phyloP scores from a whole-genome alignment of 1,140 invertebrate genomes.

The Ceratitis capitata region DNA sequence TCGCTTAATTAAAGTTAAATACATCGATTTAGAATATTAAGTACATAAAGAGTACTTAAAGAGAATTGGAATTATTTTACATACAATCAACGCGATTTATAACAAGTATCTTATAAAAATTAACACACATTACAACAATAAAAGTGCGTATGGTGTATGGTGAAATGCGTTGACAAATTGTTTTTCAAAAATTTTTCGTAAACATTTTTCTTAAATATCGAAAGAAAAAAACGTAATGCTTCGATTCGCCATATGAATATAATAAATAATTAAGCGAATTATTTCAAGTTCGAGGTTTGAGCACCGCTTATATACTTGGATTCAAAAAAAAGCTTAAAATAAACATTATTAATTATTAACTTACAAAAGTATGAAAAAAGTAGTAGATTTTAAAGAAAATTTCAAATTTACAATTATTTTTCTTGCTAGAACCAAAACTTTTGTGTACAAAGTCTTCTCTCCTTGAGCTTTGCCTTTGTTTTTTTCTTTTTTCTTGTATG shows the following conservation, averaged over 20 bases:
- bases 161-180: not conserved
- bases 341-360: no score
- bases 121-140: slow-evolving; percentile 5
- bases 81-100: not conserved
- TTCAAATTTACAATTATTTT: no score
- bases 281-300: no score
- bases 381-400: not conserved
- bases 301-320: not conserved
- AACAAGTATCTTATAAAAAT: slow-evolving; percentile 1
- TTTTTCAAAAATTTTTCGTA: not conserved
- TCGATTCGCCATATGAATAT: no score
- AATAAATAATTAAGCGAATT: no score
- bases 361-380: no score
- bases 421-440: no score
- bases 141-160: not conserved
- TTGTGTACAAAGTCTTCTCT: not conserved
- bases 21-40: slow-evolving; percentile 38
- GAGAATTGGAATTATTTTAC: slow-evolving; percentile 29
- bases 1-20: not conserved
- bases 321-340: not conserved
- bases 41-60: slow-evolving; percentile 14
- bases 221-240: no score
- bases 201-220: not conserved
- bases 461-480: not conserved
- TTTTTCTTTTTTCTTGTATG: not conserved